A percentile compares a stretch with the other conserved stretches of the same genome.
Evolutionary conservation across 2,797 vertebrate genomes (phyloP).

Genomic region (Salmo trutta): DNA sequence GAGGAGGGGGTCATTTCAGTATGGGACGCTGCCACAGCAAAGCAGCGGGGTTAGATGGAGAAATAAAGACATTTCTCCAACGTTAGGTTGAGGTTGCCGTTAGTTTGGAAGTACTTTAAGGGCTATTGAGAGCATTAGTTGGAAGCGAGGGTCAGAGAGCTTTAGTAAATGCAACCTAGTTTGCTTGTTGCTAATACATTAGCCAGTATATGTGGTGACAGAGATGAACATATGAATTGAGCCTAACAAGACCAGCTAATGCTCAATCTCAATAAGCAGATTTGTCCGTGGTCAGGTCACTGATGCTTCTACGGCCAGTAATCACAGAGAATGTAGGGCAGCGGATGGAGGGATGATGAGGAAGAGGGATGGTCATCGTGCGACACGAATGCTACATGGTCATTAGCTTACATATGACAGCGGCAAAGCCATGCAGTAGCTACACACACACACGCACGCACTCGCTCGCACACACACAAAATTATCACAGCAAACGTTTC

Average conservation of each 20-base stretch:
- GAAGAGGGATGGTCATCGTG: not conserved
- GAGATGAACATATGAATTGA: not conserved
- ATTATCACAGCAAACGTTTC: conserved; percentile 7
- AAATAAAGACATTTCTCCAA: not conserved
- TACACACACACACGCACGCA: not conserved
- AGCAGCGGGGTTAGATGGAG: not conserved
- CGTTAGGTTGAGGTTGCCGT: conserved; percentile 35
- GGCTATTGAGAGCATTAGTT: not conserved
- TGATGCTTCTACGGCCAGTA: not conserved
- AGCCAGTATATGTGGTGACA: not conserved
- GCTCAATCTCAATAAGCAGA: not conserved
- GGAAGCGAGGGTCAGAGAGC: not conserved
- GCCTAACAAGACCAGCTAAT: not conserved
- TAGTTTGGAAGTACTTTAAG: conserved; percentile 7
- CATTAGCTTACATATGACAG: not conserved
- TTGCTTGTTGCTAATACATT: not conserved
- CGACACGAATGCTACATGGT: not conserved
- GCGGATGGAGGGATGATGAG: not conserved
- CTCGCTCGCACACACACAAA: not conserved
- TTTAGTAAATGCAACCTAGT: not conserved
- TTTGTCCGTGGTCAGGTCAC: not conserved
- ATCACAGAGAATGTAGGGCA: not conserved
- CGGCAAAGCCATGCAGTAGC: conserved; percentile 16
- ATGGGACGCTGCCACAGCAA: not conserved
- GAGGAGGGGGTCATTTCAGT: conserved; percentile 51